Conservation (phyloP, 2,113 vertebrate genomes). For the Gyps fulvus region DNA sequence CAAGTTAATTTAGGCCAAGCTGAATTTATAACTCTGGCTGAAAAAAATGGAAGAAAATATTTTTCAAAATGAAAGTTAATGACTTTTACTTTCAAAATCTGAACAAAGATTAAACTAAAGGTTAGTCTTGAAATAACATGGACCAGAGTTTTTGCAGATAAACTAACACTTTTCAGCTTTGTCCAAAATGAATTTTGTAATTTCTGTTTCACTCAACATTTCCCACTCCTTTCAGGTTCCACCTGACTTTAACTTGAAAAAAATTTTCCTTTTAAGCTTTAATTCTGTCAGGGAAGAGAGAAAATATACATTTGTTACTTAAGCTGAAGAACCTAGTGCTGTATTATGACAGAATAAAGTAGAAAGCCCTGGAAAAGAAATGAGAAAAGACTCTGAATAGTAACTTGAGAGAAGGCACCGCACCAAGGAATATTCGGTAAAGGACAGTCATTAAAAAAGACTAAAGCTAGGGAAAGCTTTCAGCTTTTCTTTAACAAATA, state of each 20-base stretch:
- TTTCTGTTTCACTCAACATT: neutral
- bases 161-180: neutral
- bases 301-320: neutral
- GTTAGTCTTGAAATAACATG: neutral
- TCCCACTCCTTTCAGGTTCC: neutral
- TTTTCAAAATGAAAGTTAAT: neutral
- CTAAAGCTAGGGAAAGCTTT: neutral
- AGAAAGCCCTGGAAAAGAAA: neutral
- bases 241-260: neutral
- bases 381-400: neutral
- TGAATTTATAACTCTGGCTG: neutral
- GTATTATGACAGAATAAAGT: neutral
- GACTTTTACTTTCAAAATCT: neutral
- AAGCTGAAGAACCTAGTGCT: neutral
- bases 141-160: neutral
- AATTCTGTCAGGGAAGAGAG: neutral
- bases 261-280: neutral
- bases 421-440: neutral
- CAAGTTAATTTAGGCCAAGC: neutral
- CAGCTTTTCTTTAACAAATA: neutral
- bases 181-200: neutral
- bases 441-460: neutral
- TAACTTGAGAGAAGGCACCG: neutral
- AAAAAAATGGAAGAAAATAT: neutral
- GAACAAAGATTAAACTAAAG: neutral